phyloP scores from a whole-genome alignment of 2,113 vertebrate genomes.

The Perccottus glenii region DNA sequence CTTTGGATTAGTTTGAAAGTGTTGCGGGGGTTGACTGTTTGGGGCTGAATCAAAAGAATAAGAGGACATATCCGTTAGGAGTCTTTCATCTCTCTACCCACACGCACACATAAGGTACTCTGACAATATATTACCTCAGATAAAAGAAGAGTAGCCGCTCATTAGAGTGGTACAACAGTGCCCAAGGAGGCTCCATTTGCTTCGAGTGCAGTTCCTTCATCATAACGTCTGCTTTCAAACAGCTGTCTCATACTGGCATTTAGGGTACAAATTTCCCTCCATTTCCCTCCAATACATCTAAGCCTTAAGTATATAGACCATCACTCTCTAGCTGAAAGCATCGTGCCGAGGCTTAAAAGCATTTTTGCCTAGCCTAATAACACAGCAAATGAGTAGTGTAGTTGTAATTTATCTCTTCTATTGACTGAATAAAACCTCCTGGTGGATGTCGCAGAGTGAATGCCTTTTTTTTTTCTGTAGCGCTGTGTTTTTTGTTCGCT shows the following conservation, averaged over 20 bases:
- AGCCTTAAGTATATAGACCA: constrained; percentile 52
- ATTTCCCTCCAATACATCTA: constrained; percentile 61
- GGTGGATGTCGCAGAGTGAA: constrained; percentile 42
- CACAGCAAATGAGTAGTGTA: constrained; percentile 68
- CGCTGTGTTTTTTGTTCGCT: constrained; percentile 36
- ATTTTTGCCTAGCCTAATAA: constrained; percentile 65
- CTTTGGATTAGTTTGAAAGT: background rate
- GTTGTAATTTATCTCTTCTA: constrained; percentile 78
- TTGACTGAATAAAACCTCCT: constrained; percentile 73
- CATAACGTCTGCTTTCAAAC: constrained; percentile 63
- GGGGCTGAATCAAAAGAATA: constrained; percentile 28
- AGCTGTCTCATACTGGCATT: constrained; percentile 64
- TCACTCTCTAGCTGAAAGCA: constrained; percentile 65
- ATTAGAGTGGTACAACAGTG: constrained; percentile 47
- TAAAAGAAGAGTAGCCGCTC: constrained; percentile 54
- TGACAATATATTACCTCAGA: constrained; percentile 53
- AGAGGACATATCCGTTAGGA: constrained; percentile 24
- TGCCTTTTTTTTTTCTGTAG: constrained; percentile 10
- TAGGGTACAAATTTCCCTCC: constrained; percentile 66
- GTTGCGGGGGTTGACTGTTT: constrained; percentile 4
- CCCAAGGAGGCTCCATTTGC: constrained; percentile 53
- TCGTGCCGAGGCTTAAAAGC: constrained; percentile 71
- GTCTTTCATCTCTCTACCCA: constrained; percentile 37
- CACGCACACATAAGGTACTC: constrained; percentile 16
- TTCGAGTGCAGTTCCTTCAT: constrained; percentile 51